Evolutionary conservation across 1,140 invertebrate genomes (phyloP).

Genomic region (Steinernema feltiae): DNA sequence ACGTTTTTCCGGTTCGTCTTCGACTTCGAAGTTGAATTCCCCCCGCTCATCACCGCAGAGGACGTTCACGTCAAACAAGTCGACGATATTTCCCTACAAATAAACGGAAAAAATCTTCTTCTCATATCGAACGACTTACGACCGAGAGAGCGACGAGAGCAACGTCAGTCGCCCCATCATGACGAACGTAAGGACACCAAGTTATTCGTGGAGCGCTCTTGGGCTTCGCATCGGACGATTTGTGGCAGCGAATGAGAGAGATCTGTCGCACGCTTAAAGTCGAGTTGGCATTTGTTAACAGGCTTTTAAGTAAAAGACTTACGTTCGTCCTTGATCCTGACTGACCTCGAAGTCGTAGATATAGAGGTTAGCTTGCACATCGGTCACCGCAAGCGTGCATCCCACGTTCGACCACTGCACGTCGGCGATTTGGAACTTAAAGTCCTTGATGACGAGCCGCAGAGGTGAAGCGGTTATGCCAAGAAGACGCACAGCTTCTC

Average conservation of each 20-base stretch:
- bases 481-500: background rate
- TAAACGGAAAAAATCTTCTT: background rate
- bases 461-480: background rate
- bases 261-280: background rate
- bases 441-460: background rate
- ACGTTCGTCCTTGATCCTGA: background rate
- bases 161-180: background rate
- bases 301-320: background rate
- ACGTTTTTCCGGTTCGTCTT: background rate
- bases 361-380: background rate
- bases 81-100: background rate
- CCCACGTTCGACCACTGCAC: background rate
- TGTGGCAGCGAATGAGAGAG: background rate
- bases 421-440: background rate
- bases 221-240: background rate
- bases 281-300: background rate
- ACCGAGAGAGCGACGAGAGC: background rate
- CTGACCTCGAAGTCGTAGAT: background rate
- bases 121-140: background rate
- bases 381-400: background rate
- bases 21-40: background rate
- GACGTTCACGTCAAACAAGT: background rate
- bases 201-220: background rate
- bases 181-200: constrained; percentile 1
- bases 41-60: background rate